Conservation (phyloP, 2,113 vertebrate genomes). For the Ailuropoda melanoleuca region DNA sequence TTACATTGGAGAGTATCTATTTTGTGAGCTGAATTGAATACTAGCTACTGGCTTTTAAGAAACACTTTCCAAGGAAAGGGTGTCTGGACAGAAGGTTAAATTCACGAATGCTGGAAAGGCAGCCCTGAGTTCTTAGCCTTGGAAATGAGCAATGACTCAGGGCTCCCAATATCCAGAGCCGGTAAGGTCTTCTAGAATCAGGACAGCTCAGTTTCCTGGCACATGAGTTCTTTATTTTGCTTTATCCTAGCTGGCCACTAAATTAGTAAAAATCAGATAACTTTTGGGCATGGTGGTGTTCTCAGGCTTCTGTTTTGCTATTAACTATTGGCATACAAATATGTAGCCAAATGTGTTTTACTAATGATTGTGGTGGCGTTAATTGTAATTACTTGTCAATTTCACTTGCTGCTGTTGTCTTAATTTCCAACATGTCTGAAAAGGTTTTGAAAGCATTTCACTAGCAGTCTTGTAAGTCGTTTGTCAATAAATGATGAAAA, state of each 20-base stretch:
- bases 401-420: conserved; percentile 45
- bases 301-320: conserved; percentile 36
- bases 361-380: conserved; percentile 42
- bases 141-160: neutral
- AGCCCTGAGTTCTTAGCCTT: neutral
- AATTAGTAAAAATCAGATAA: neutral
- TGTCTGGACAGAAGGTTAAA: neutral
- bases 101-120: neutral
- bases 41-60: neutral
- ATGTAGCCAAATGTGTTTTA: conserved; percentile 28
- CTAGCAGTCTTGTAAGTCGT: conserved; percentile 69
- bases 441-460: conserved; percentile 76
- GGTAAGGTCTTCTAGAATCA: neutral
- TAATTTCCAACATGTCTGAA: conserved; percentile 66
- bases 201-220: neutral
- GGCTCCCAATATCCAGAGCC: neutral
- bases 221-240: neutral
- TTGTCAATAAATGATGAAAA: conserved; percentile 81
- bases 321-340: conserved; percentile 35
- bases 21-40: neutral
- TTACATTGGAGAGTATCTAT: neutral
- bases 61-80: neutral
- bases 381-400: conserved; percentile 73
- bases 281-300: neutral
- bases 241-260: neutral